These are phyloP conservation scores for Anguilla marmorata DNA, from an alignment of 2,797 vertebrate species.

Conservation along the genomic window DNA sequence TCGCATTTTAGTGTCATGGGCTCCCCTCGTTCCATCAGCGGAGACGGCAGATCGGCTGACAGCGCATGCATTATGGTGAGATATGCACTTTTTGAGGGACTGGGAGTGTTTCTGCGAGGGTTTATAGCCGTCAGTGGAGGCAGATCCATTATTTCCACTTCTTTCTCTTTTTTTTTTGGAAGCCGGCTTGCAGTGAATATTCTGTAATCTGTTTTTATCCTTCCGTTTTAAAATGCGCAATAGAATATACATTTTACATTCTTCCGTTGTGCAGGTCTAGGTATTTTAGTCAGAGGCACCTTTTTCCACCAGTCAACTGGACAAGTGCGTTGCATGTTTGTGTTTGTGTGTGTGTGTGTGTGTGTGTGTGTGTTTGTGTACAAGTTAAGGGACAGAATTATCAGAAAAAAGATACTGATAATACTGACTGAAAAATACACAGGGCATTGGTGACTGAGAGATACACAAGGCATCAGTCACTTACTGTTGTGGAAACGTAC, in stretches of 20 bases:
- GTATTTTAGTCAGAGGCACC: neutral
- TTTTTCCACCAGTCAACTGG: neutral
- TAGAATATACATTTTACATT: neutral
- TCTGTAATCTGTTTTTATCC: neutral
- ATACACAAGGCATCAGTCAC: neutral
- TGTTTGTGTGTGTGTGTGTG: neutral
- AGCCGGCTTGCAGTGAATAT: neutral
- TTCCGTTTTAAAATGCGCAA: neutral
- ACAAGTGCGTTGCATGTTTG: neutral
- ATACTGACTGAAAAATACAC: no score
- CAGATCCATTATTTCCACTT: neutral
- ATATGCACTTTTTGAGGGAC: neutral
- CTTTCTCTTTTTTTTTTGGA: constrained; percentile 10
- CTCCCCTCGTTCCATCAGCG: constrained; percentile 49
- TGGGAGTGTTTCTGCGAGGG: constrained; percentile 34
- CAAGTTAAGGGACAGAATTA: neutral
- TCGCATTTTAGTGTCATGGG: constrained; percentile 67
- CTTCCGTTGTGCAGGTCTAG: neutral
- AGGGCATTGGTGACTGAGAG: no score
- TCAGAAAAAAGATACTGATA: neutral
- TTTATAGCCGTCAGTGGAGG: neutral
- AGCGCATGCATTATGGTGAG: neutral
- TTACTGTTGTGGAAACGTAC: neutral
- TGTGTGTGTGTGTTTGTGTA: neutral
- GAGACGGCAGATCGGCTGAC: neutral